These are phyloP conservation scores for Drosophila gaucha DNA, from an alignment of 2,888 invertebrate species.

Conservation along the genomic window DNA sequence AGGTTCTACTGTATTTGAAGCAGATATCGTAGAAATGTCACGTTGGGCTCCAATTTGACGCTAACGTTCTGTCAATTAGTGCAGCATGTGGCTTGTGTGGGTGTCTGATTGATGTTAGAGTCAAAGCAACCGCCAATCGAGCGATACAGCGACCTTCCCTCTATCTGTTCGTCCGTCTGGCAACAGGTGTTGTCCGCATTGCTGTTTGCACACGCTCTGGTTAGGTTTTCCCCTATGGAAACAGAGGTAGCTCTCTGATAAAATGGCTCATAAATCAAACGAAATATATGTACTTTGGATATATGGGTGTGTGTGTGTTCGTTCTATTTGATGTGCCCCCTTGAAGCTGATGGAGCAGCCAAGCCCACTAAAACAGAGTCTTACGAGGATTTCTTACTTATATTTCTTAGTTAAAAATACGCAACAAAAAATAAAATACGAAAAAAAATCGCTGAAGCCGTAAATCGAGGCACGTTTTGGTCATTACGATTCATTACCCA, in stretches of 20 bases:
- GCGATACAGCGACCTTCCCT: not conserved
- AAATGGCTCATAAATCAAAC: conserved; percentile 71
- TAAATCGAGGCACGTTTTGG: conserved; percentile 69
- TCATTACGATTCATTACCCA: conserved; percentile 71
- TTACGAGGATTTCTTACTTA: not conserved
- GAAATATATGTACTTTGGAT: conserved; percentile 32
- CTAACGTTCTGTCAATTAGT: conserved; percentile 74
- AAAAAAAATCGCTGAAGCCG: conserved; percentile 31
- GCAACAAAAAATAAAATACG: conserved; percentile 17
- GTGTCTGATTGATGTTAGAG: conserved; percentile 69
- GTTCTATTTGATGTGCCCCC: conserved; percentile 52
- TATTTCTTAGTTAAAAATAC: conserved; percentile 3
- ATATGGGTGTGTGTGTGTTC: conserved; percentile 3
- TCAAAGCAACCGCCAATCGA: conserved; percentile 50
- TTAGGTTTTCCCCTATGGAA: conserved; percentile 59
- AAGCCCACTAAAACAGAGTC: conserved; percentile 28
- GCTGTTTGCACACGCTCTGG: conserved; percentile 46
- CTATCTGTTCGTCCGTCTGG: conserved; percentile 16
- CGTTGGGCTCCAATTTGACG: conserved; percentile 59
- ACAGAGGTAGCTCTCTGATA: conserved; percentile 48
- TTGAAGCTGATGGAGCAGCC: conserved; percentile 44
- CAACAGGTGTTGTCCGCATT: conserved; percentile 64
- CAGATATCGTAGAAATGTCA: conserved; percentile 43
- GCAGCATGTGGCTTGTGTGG: conserved; percentile 54
- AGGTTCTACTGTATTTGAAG: conserved; percentile 35